Conservation (phyloP, 2,797 vertebrate species). For the Luscinia megarhynchos region DNA sequence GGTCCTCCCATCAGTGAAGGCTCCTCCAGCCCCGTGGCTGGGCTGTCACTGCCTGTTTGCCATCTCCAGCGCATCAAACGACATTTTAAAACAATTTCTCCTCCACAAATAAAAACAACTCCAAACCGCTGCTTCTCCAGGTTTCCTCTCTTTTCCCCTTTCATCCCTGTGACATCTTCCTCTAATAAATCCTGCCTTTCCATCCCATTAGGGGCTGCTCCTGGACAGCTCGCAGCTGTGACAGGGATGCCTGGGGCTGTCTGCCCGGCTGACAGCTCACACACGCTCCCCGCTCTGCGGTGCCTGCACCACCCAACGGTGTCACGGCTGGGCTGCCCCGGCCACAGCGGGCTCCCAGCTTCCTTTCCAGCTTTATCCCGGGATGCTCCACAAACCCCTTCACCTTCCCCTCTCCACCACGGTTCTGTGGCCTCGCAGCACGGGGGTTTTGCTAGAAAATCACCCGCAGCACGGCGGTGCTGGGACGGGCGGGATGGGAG, state of each 20-base stretch:
- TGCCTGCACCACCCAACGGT: rapidly evolving
- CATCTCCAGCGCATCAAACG: background rate
- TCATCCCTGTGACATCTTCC: constrained; percentile 11
- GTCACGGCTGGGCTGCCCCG: background rate
- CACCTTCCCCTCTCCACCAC: rapidly evolving
- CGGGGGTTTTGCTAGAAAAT: background rate
- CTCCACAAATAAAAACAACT: background rate
- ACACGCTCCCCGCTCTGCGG: background rate
- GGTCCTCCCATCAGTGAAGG: background rate
- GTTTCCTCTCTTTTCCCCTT: background rate
- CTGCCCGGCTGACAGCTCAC: constrained; percentile 31
- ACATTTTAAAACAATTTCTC: background rate
- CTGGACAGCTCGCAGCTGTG: constrained; percentile 43
- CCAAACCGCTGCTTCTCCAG: background rate
- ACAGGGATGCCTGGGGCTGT: constrained; percentile 20
- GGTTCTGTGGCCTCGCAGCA: background rate
- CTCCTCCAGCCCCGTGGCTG: background rate
- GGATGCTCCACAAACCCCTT: background rate
- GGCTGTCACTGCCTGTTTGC: constrained; percentile 6
- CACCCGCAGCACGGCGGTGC: background rate
- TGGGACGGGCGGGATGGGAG: background rate
- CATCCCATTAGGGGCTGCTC: background rate
- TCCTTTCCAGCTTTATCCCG: background rate
- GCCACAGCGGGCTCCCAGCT: rapidly evolving
- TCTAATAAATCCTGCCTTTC: background rate